Evolutionary conservation across 2,797 vertebrate genomes (phyloP), one percentile per base, ranked within the genome.

Genomic region (Cercopithecus petaurista): DNA sequence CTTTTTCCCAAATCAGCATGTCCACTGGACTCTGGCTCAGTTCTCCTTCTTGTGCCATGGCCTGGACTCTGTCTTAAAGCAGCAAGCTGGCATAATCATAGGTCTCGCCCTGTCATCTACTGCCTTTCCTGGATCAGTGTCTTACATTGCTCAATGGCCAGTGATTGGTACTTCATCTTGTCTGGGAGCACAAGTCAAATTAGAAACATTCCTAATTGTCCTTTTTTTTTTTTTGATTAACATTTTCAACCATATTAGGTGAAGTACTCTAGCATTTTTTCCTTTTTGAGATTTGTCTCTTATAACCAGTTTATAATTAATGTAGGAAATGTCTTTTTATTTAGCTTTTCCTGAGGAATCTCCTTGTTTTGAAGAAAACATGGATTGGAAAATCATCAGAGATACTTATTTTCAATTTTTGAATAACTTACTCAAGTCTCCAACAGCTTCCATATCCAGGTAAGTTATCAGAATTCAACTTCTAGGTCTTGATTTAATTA

Each of bases 361-460:
- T 84, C 77, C 97, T 50, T 98, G 98, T 97, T 96, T 93, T 48
- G 59, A 80, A 97, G 80, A 96, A 95, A 97, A 92, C 5, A 79
- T 97, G 33, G 83, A 90, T 88, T 96, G 97, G 97, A 95, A 98
- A 92, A 87, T 12, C 4, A 26, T 98, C 33, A 24, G 88, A 55
- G 91, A 95, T 86, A 93, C 88, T 96, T 98, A 97, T 80, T 76
- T 96, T 75, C 0, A 22, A 57, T 96, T 98, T 98, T 83, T 98
- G 48, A 91, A 96, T 93, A 97, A 98, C 0, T 41, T 98, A 28
- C 19, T 96, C 41, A 88, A 92, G 81, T 98, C 91, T 46, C 96
- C 97, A 64, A 17, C 82, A 90, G 28, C 79, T 92, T 97, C 97
- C 5, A 81, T 96, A 90, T 43, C 96, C 50, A 39, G 97, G 98